phyloP scores from a whole-genome alignment of 2,797 vertebrate species.

The Semaprochilodus insignis region DNA sequence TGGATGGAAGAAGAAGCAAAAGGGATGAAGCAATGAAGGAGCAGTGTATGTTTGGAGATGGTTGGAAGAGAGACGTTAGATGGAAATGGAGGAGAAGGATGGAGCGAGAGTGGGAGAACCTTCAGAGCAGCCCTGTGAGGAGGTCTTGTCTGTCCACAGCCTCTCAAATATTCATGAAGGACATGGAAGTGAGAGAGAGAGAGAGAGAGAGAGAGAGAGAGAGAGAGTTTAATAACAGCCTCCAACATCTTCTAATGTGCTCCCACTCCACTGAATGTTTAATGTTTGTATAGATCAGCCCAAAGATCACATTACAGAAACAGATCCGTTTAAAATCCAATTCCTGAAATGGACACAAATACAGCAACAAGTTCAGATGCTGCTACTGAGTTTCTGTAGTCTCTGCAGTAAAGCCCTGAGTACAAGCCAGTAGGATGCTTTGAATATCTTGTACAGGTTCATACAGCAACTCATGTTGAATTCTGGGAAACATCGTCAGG shows the following conservation, averaged over 20 bases:
- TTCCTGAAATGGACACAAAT: neutral
- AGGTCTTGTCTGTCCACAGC: constrained; percentile 29
- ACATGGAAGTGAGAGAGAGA: neutral
- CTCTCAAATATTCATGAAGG: constrained; percentile 50
- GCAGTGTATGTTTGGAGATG: neutral
- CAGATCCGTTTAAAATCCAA: neutral
- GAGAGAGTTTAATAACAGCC: neutral
- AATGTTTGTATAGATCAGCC: neutral
- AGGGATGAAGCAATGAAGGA: neutral
- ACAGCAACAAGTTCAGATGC: too few relatives aligned
- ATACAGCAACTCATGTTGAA: too few relatives aligned
- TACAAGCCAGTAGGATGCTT: too few relatives aligned
- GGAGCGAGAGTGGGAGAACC: neutral
- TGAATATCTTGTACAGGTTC: too few relatives aligned
- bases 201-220: neutral
- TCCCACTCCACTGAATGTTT: neutral
- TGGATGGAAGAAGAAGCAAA: neutral
- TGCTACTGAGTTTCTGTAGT: too few relatives aligned
- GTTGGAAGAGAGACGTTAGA: neutral
- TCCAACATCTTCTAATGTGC: neutral
- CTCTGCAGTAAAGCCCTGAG: too few relatives aligned
- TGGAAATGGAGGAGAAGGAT: neutral
- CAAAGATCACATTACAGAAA: neutral
- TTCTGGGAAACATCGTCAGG: too few relatives aligned
- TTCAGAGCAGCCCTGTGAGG: constrained; percentile 17